phyloP scores from a whole-genome alignment of 2,888 invertebrate genomes.

The Drosophila anomelani region DNA sequence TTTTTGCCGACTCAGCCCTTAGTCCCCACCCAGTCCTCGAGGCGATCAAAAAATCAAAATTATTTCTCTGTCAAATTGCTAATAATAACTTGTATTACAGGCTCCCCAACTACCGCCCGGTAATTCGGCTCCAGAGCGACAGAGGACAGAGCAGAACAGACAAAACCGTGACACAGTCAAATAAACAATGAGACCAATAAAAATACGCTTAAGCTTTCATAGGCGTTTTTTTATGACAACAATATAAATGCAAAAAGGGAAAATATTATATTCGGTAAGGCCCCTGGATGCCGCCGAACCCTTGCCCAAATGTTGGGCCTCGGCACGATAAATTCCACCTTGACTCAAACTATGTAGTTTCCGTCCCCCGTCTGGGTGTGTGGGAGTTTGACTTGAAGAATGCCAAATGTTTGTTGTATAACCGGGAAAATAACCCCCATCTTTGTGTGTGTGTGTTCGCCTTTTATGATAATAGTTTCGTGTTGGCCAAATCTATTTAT shows the following conservation, averaged over 20 bases:
- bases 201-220: conserved; percentile 82
- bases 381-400: conserved; percentile 52
- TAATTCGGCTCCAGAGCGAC: not conserved
- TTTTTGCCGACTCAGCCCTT: conserved; percentile 59
- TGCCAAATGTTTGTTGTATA: conserved; percentile 75
- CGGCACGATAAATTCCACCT: conserved; percentile 75
- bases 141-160: conserved; percentile 33
- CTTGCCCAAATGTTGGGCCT: conserved; percentile 69
- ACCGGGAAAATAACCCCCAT: conserved; percentile 56
- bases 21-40: conserved; percentile 39
- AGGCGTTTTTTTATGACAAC: conserved; percentile 83
- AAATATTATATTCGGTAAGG: conserved; percentile 37
- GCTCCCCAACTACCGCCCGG: conserved; percentile 42
- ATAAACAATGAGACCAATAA: conserved; percentile 80
- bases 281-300: conserved; percentile 52
- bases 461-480: conserved; percentile 83
- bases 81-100: conserved; percentile 77
- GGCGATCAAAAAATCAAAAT: conserved; percentile 75
- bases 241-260: conserved; percentile 80
- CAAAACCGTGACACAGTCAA: conserved; percentile 75
- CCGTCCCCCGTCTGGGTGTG: conserved; percentile 4
- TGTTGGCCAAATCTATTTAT: conserved; percentile 80
- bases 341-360: conserved; percentile 52
- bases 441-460: conserved; percentile 34
- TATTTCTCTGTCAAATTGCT: conserved; percentile 77